phyloP scores from a whole-genome alignment of 1,140 invertebrate species.

The Apocrypta bakeri region DNA sequence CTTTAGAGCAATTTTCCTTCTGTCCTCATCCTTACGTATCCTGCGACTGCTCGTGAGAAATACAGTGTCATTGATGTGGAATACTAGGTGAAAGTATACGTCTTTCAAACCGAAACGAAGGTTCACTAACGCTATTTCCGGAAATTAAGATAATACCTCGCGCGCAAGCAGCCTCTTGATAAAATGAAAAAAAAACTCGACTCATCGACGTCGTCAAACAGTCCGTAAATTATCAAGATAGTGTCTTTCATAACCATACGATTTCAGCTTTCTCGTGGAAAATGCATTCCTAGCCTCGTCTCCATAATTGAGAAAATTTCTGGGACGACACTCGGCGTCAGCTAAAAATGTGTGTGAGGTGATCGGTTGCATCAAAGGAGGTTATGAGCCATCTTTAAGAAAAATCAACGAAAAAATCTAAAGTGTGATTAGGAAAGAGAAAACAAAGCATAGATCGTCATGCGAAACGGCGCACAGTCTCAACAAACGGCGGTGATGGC shows the following conservation, averaged over 20 bases:
- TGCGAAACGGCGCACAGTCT: slow-evolving; percentile 70
- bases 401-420: no score
- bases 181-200: not conserved
- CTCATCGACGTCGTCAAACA: not conserved
- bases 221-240: slow-evolving; percentile 3
- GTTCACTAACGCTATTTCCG: not conserved
- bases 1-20: no score
- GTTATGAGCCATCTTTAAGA: not conserved
- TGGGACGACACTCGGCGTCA: not conserved
- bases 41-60: no score
- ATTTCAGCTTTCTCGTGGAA: slow-evolving; percentile 46
- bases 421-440: not conserved
- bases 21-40: no score
- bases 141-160: not conserved
- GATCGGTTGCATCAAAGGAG: not conserved
- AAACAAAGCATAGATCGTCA: slow-evolving; percentile 51
- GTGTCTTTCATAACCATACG: slow-evolving; percentile 38
- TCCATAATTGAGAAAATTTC: not conserved
- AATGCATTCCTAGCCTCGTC: slow-evolving; percentile 3
- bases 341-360: slow-evolving; percentile 44
- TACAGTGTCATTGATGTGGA: not conserved
- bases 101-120: not conserved
- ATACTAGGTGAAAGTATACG: not conserved
- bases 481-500: slow-evolving; percentile 72
- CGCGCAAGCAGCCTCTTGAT: not conserved